Percentiles rank a stretch among this genome's conserved stretches.
These are phyloP conservation scores for Pseudochaenichthys georgianus DNA, from an alignment of 2,797 vertebrate genomes.

Conservation along the genomic window DNA sequence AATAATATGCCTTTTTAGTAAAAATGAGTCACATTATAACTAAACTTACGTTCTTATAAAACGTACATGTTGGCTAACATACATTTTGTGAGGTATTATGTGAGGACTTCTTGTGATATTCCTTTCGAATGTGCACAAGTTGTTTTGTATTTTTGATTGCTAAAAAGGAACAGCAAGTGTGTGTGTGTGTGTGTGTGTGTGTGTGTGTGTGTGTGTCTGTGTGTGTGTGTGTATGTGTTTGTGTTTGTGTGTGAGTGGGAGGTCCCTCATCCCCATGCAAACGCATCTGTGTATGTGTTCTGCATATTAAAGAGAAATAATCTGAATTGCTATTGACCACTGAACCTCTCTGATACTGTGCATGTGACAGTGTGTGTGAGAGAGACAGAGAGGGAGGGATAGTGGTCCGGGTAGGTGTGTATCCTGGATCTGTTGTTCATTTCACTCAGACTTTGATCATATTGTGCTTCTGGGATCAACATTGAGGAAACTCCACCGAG, in stretches of 20 bases:
- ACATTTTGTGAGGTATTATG: neutral
- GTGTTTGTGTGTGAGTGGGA: neutral
- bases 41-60: neutral
- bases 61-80: no score
- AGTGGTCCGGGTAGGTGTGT: neutral
- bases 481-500: conserved; percentile 36
- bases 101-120: neutral
- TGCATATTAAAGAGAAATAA: conserved; percentile 68
- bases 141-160: neutral
- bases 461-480: neutral
- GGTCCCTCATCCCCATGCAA: conserved; percentile 29
- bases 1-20: neutral
- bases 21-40: neutral
- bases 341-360: conserved; percentile 10
- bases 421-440: conserved; percentile 11
- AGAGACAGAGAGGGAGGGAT: neutral
- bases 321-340: conserved; percentile 55
- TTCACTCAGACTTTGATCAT: neutral
- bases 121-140: neutral
- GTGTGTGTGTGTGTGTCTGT: neutral
- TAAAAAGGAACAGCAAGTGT: conserved; percentile 1
- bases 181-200: neutral
- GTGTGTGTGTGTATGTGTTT: neutral
- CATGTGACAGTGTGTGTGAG: neutral
- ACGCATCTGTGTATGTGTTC: conserved; percentile 53